Evolutionary conservation across 1,140 invertebrate species (phyloP).

Genomic region (Drosophila carrolli): DNA sequence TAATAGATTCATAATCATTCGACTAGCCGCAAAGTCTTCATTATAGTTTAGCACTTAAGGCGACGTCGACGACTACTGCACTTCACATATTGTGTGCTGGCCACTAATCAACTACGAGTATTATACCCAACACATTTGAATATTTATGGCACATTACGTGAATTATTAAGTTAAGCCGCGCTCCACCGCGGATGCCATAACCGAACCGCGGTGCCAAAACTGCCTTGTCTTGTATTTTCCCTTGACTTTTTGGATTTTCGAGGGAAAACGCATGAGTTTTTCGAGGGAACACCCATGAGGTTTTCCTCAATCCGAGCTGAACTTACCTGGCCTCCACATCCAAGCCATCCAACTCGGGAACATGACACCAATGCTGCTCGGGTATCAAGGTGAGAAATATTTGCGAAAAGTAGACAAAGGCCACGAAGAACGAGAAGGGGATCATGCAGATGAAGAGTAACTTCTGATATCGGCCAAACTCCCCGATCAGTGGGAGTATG

Average conservation of each 20-base stretch:
- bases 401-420: conserved; percentile 94
- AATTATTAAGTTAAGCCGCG: conserved; percentile 17
- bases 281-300: conserved; percentile 11
- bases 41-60: conserved; percentile 38
- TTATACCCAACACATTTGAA: conserved; percentile 43
- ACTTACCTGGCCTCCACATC: conserved; percentile 89
- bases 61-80: conserved; percentile 28
- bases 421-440: conserved; percentile 93
- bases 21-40: conserved; percentile 38
- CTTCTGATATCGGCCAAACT: conserved; percentile 95
- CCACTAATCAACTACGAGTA: conserved; percentile 22
- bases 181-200: conserved; percentile 28
- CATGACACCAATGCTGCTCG: conserved; percentile 91
- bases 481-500: conserved; percentile 92
- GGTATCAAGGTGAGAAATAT: conserved; percentile 93
- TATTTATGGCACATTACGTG: conserved; percentile 53
- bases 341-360: conserved; percentile 88
- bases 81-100: conserved; percentile 7
- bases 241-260: conserved; percentile 26
- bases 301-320: conserved; percentile 5
- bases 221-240: conserved; percentile 26
- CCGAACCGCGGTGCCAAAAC: conserved; percentile 3
- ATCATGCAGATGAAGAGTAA: conserved; percentile 93
- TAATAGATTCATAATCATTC: conserved; percentile 33
- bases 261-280: conserved; percentile 13